Conservation (phyloP, 2,113 vertebrate species). For the Aramus guarauna region DNA sequence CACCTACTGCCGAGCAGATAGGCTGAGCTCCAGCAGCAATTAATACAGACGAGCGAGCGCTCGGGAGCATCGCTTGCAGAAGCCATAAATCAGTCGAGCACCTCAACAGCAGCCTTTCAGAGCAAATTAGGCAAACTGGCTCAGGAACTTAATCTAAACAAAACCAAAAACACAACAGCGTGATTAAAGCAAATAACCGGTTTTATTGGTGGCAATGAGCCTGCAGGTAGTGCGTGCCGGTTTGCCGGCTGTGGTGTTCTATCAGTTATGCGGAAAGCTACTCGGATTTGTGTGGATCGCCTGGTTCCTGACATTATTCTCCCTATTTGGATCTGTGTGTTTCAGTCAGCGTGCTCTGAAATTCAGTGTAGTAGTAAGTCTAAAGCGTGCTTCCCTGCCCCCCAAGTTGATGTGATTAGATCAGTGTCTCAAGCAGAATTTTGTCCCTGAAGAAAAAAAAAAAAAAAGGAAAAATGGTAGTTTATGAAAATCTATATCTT, state of each 20-base stretch:
- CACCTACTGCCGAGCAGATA: accelerated
- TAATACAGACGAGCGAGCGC: background rate
- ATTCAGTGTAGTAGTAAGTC: background rate
- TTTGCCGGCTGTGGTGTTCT: accelerated
- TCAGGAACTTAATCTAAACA: background rate
- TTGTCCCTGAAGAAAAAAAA: background rate
- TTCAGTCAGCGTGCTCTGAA: background rate
- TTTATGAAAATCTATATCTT: background rate
- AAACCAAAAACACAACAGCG: background rate
- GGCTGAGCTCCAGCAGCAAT: background rate
- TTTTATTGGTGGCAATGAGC: background rate
- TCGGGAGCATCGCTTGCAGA: background rate
- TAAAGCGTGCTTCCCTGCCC: too few species aligned
- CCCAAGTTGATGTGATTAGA: background rate
- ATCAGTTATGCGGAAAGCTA: accelerated
- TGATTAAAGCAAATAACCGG: background rate
- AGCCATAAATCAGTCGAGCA: background rate
- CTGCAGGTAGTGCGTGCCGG: accelerated
- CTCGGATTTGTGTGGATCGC: background rate
- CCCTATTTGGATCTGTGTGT: background rate
- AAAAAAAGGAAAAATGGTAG: background rate
- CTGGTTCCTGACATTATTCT: accelerated
- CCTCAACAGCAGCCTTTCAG: background rate
- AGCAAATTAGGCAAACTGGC: background rate
- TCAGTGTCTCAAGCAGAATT: background rate